A percentile compares a stretch with the other conserved stretches of the same genome.
Evolutionary conservation across 2,797 vertebrate genomes (phyloP).

Genomic region (Halcyon badia): DNA sequence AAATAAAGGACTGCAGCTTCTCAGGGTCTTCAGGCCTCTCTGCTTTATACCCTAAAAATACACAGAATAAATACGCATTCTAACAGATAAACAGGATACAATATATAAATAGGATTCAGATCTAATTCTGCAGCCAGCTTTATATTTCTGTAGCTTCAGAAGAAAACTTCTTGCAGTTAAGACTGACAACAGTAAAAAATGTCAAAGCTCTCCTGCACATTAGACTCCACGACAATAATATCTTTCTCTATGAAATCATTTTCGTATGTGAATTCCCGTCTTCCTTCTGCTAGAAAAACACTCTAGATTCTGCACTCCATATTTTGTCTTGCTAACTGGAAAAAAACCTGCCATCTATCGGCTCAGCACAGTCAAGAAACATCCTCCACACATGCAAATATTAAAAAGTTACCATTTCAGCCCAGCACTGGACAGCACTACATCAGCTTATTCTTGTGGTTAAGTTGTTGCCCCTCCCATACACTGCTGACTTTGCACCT

Average conservation of each 20-base stretch:
- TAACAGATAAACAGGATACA: neutral
- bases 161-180: neutral
- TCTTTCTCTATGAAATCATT: neutral
- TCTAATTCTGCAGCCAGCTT: neutral
- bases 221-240: neutral
- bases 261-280: accelerated
- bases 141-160: neutral
- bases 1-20: constrained; percentile 56
- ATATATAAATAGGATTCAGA: neutral
- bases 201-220: neutral
- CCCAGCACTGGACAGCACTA: neutral
- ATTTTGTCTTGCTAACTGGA: neutral
- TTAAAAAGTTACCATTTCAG: neutral
- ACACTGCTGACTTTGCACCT: neutral
- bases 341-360: neutral
- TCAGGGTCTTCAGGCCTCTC: constrained; percentile 76
- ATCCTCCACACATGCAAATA: accelerated
- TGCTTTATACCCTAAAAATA: constrained; percentile 45
- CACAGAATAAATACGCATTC: neutral
- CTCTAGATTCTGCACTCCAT: neutral
- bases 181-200: neutral
- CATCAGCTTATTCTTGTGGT: neutral
- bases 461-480: neutral
- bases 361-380: neutral
- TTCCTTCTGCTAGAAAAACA: neutral